Percentiles rank a stretch among this genome's conserved stretches.
Evolutionary conservation across 2,797 vertebrate genomes (phyloP).

Genomic region (Dipus sagitta): DNA sequence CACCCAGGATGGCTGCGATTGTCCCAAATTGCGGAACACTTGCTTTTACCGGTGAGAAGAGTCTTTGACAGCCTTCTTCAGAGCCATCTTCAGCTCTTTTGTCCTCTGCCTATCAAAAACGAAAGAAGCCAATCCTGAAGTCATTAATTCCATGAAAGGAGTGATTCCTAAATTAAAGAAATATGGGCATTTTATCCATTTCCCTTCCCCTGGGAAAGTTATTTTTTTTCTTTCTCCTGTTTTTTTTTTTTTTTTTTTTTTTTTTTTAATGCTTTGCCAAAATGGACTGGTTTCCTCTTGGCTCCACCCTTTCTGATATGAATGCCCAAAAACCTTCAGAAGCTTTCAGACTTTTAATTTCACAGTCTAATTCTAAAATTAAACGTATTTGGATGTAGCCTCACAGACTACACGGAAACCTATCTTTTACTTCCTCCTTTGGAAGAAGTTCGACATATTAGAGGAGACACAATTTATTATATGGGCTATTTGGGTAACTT

Average conservation of each 20-base stretch:
- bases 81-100: not conserved
- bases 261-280: not conserved
- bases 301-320: constrained; percentile 5
- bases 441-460: constrained; percentile 9
- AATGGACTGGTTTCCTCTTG: constrained; percentile 58
- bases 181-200: not conserved
- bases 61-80: constrained; percentile 58
- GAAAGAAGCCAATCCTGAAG: constrained; percentile 43
- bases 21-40: not conserved
- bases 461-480: constrained; percentile 55
- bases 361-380: constrained; percentile 65
- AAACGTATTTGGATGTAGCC: constrained; percentile 58
- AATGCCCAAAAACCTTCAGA: constrained; percentile 43
- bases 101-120: constrained; percentile 1
- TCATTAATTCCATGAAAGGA: not conserved
- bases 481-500: constrained; percentile 46
- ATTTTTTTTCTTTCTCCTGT: not conserved
- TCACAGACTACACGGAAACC: constrained; percentile 57
- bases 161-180: constrained; percentile 49
- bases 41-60: constrained; percentile 22
- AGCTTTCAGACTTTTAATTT: constrained; percentile 37
- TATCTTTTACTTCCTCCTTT: constrained; percentile 63
- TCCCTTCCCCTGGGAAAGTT: not conserved
- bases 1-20: not conserved
- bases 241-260: not conserved